A percentile compares a stretch with the other conserved stretches of the same genome.
These are phyloP conservation scores for Lampropteryx suffumata DNA, from an alignment of 2,888 invertebrate genomes.

Conservation along the genomic window DNA sequence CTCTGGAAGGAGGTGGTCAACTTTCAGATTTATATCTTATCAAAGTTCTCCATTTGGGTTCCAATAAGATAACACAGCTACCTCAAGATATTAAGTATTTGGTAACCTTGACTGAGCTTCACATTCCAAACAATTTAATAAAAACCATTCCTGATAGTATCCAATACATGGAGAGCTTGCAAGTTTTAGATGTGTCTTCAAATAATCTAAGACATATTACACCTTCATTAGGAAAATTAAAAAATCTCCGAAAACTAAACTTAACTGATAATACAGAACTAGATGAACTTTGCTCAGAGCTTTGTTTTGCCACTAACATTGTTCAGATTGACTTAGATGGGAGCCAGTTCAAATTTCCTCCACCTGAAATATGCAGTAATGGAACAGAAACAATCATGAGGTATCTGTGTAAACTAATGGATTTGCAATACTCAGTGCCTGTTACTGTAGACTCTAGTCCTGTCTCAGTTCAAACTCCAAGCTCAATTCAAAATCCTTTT, in stretches of 20 bases:
- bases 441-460: slow-evolving; percentile 52
- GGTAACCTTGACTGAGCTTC: slow-evolving; percentile 87
- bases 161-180: slow-evolving; percentile 84
- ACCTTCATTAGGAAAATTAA: slow-evolving; percentile 84
- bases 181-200: slow-evolving; percentile 86
- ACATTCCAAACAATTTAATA: slow-evolving; percentile 88
- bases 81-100: slow-evolving; percentile 86
- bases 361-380: slow-evolving; percentile 79
- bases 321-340: slow-evolving; percentile 84
- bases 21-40: slow-evolving; percentile 87
- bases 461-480: slow-evolving; percentile 54
- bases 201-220: slow-evolving; percentile 87
- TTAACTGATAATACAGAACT: slow-evolving; percentile 84
- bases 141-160: slow-evolving; percentile 87
- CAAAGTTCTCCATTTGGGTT: slow-evolving; percentile 85
- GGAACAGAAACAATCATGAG: slow-evolving; percentile 86
- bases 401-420: slow-evolving; percentile 79
- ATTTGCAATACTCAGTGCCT: slow-evolving; percentile 77
- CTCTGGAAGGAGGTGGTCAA: slow-evolving; percentile 87
- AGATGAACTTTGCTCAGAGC: slow-evolving; percentile 83
- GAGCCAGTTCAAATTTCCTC: slow-evolving; percentile 85
- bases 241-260: slow-evolving; percentile 83
- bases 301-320: slow-evolving; percentile 86
- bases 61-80: slow-evolving; percentile 85
- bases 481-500: slow-evolving; percentile 60